A percentile compares a stretch with the other conserved stretches of the same genome.
Conservation (phyloP, 23 tunicate genomes). For the Trididemnum miniatum region DNA sequence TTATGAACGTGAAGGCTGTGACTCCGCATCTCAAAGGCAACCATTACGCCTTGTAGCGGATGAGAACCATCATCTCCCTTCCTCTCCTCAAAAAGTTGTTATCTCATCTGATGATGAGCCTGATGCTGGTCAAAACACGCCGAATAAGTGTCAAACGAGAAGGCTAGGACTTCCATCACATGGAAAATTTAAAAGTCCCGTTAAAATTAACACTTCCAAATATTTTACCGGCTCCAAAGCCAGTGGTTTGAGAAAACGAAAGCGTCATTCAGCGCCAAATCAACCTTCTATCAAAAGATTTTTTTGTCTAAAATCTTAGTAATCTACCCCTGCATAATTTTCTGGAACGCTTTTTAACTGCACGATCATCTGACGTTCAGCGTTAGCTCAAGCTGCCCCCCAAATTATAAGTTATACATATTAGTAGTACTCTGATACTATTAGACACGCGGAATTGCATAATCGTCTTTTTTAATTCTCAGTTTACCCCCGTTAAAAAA, state of each 20-base stretch:
- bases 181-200: constrained; percentile 21
- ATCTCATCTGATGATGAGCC: not conserved
- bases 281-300: constrained; percentile 28
- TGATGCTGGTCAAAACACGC: not conserved
- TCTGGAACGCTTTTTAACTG: no score
- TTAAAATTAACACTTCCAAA: constrained; percentile 32
- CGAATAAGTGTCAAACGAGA: not conserved
- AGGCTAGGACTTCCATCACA: not conserved
- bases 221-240: constrained; percentile 66
- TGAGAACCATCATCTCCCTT: not conserved
- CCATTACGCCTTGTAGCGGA: not conserved
- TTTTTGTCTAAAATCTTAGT: constrained; percentile 11
- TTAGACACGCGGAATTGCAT: no score
- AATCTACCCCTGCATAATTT: no score
- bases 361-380: no score
- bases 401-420: no score
- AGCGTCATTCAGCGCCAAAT: not conserved
- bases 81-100: not conserved
- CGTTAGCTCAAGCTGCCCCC: no score
- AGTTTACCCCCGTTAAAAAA: no score
- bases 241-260: constrained; percentile 48
- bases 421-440: no score
- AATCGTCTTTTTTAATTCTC: no score
- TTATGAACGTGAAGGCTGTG: not conserved
- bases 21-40: not conserved